A percentile compares a stretch with the other conserved stretches of the same genome.
phyloP scores from a whole-genome alignment of 1,140 invertebrate genomes.

The Cydia amplana region DNA sequence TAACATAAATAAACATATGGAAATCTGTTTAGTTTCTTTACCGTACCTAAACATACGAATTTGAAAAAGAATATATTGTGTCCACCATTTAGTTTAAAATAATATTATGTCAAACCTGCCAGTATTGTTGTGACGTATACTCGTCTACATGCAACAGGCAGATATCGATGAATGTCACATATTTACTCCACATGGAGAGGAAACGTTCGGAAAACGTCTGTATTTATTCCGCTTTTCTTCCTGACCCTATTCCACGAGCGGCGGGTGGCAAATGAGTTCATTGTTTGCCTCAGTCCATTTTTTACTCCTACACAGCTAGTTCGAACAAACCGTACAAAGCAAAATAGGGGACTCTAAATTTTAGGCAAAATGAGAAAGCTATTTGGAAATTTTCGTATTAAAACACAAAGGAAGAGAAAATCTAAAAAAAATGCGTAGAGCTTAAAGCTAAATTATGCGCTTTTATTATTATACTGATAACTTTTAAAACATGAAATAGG shows the following conservation, averaged over 20 bases:
- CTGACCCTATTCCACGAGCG: slow-evolving; percentile 23
- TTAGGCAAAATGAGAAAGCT: slow-evolving; percentile 21
- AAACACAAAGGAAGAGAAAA: slow-evolving; percentile 1
- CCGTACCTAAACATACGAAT: too few species aligned
- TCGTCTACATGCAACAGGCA: too few species aligned
- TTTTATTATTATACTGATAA: not conserved
- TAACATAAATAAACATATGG: too few species aligned
- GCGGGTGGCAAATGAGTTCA: slow-evolving; percentile 39
- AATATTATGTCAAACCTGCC: too few species aligned
- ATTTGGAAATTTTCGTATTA: not conserved
- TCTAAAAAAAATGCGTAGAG: not conserved
- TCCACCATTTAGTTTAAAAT: too few species aligned
- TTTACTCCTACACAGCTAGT: slow-evolving; percentile 33
- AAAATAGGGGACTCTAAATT: slow-evolving; percentile 18
- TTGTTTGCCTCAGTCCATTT: slow-evolving; percentile 37
- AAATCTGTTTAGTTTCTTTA: too few species aligned
- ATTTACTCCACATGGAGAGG: slow-evolving; percentile 44
- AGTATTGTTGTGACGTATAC: too few species aligned
- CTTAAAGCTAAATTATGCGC: not conserved
- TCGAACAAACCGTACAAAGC: slow-evolving; percentile 24
- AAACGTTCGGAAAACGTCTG: slow-evolving; percentile 38
- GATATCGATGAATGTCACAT: not conserved
- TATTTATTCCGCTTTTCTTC: slow-evolving; percentile 2
- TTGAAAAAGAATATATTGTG: too few species aligned
- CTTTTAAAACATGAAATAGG: not conserved